Base-by-base conservation (phyloP, 2,888 invertebrate genomes). In the Tipula helvola region DNA sequence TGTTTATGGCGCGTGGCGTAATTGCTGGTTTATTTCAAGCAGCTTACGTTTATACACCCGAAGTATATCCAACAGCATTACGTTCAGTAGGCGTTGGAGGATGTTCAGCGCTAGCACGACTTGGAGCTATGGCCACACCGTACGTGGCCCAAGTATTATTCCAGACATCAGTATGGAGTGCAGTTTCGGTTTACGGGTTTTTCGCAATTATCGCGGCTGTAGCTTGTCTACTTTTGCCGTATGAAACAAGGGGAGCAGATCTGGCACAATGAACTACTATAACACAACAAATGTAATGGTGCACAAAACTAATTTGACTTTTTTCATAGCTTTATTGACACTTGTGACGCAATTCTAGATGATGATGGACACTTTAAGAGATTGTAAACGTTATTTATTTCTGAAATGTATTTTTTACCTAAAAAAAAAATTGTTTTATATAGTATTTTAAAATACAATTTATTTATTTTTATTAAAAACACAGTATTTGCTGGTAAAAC, bases 1-100 rank as follows among this genome's bases (percentile, higher is more conserved):
- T 98, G 88, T 98, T 98, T 91, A 90, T 97, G 88, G 97, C 97
- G 0, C 93, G 98, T 88, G 98, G 97, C 4, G 96, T 98, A 88
- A 97, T 98, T 89, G 97, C 98, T 28, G 98, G 98, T 0, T 95
- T 98, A 1, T 98, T 98, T 90, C 98, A 98, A 93, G 97, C 97
- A 0, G 97, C 97, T 0, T 98, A 98, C 90, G 97, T 98, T 5
- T 98, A 98, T 90, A 98, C 98, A 5, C 98, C 98, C 7, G 98
- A 98, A 94, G 96, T 97, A 3, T 98, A 98, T 90, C 98, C 98
- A 0, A 97, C 97, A 0, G 96, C 97, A 28, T 92, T 98, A 86
- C 92, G 98, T 87, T 96, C 98, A 1, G 95, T 97, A 5, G 98
- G 98, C 0, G 96, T 98, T n/a, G 98, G 98, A 5, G 96, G 96